Base-by-base conservation (phyloP, 2,113 vertebrate genomes). In the Sander vitreus region DNA sequence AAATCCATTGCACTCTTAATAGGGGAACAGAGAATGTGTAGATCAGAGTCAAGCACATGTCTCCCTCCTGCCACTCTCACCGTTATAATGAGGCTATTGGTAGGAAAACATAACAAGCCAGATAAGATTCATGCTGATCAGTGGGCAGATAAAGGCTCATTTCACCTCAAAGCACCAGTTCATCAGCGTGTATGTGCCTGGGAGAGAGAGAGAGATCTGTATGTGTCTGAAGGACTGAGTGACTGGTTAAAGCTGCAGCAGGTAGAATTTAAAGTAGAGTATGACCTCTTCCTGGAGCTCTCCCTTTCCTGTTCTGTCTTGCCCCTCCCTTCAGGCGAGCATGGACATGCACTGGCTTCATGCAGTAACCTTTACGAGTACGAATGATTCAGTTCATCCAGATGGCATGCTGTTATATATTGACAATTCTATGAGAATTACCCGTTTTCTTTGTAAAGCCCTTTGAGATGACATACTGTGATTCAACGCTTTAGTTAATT, bases 1-100 rank as follows among this genome's bases (percentile, higher is more conserved):
- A 90, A 93, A 91, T 90, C 83, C 71, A 92, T 92, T 67, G 51
- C 71, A 58, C 50, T 65, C 63, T 85, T 93, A 93, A 92, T 81
- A 87, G 90, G 58, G 59, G 65, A 68, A 79, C 69, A 87, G 87
- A 88, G 73, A 76, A 79, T 73, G 78, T 84, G 81, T 83, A 88
- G 80, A 89, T 91, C 88, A 89, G 85, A 91, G 83, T 85, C 76
- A 84, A 91, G 80, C 78, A 72, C 86, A 67, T 73, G 63, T 88
- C 57, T 72, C 63, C 36, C 43, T 67, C 71, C 59, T 79, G 67
- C 62, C 53, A 80, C 76, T 83, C 79, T 77, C 47, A 6, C 48
- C 66, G 6, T 78, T 85, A 76, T 84, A 87, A 88, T 90, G 73
- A 92, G 79, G 58, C 72, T 65, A 77, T 83, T 87, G 82, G 88